A percentile compares a stretch with the other conserved stretches of the same genome.
These are phyloP conservation scores for Hirudinaria manillensis DNA, from an alignment of 2,888 invertebrate genomes.

Conservation along the genomic window DNA sequence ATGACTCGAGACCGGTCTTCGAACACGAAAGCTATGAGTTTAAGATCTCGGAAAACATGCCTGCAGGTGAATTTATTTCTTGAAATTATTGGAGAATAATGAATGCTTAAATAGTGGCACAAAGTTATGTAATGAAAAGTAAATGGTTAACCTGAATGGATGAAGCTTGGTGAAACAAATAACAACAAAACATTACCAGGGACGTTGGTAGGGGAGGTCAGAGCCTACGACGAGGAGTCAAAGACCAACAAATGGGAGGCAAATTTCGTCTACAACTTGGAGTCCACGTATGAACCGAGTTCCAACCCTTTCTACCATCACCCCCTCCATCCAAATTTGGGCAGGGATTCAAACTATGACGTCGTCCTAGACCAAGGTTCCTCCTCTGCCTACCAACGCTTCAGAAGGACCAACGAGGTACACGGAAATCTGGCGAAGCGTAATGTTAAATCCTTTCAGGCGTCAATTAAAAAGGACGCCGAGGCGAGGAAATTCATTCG, in stretches of 20 bases:
- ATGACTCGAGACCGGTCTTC: conserved; percentile 37
- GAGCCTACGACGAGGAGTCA: conserved; percentile 14
- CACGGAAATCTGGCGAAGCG: background rate
- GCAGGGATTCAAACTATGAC: conserved; percentile 8
- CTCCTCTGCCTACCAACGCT: background rate
- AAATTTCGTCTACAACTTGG: conserved; percentile 1
- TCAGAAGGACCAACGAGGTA: background rate
- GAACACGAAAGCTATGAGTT: conserved; percentile 33
- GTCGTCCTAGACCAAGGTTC: background rate
- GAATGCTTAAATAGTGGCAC: background rate
- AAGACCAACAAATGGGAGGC: background rate
- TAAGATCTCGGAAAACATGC: conserved; percentile 35
- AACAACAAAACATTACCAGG: conserved; percentile 12
- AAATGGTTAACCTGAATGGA: background rate
- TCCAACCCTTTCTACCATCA: background rate
- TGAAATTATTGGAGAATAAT: background rate
- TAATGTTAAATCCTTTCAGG: background rate
- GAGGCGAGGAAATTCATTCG: background rate
- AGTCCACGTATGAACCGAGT: background rate
- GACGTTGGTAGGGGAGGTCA: conserved; percentile 7
- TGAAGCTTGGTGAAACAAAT: too few species aligned
- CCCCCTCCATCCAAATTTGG: background rate
- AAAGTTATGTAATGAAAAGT: background rate
- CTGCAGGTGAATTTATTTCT: conserved; percentile 25
- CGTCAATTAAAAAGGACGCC: background rate